Conservation (phyloP, 2,888 invertebrate genomes). For the Scaptomyza cyrtandrae region DNA sequence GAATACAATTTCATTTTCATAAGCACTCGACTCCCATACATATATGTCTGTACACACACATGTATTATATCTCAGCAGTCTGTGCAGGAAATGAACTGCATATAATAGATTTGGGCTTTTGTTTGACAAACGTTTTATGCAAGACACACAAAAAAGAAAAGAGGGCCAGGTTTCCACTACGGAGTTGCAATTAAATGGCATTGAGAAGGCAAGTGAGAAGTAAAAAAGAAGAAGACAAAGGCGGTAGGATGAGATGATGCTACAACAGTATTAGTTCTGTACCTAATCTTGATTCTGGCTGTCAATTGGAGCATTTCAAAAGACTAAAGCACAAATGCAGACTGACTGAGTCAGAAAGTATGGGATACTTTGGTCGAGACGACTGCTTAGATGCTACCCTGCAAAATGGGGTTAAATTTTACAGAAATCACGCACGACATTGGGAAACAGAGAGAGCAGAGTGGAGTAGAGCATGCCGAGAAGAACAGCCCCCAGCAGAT, state of each 20-base stretch:
- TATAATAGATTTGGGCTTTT: slow-evolving; percentile 52
- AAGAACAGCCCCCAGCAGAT: slow-evolving; percentile 43
- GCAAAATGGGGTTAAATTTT: slow-evolving; percentile 79
- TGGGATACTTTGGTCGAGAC: slow-evolving; percentile 5
- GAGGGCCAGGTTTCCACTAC: slow-evolving; percentile 5
- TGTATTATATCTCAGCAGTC: neutral
- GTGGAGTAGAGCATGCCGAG: neutral
- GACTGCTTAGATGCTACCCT: slow-evolving; percentile 35
- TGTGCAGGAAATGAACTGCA: slow-evolving; percentile 32
- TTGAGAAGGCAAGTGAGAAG: slow-evolving; percentile 10
- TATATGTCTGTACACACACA: neutral
- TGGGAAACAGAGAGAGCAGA: neutral
- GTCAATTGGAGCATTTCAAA: slow-evolving; percentile 9
- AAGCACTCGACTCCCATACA: slow-evolving; percentile 19
- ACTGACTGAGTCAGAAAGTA: slow-evolving; percentile 1
- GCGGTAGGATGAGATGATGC: slow-evolving; percentile 1
- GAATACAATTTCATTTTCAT: slow-evolving; percentile 34
- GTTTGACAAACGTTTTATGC: slow-evolving; percentile 51
- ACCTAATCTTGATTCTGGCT: slow-evolving; percentile 43
- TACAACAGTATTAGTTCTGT: slow-evolving; percentile 42
- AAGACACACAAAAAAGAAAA: slow-evolving; percentile 9
- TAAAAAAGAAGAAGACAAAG: neutral
- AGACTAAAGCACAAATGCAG: slow-evolving; percentile 10
- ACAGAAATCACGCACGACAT: slow-evolving; percentile 68
- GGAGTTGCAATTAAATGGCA: slow-evolving; percentile 46